Evolutionary conservation across 2,888 invertebrate genomes (phyloP), one percentile per base, ranked within the genome.

Genomic region (Xanthorhoe designata): DNA sequence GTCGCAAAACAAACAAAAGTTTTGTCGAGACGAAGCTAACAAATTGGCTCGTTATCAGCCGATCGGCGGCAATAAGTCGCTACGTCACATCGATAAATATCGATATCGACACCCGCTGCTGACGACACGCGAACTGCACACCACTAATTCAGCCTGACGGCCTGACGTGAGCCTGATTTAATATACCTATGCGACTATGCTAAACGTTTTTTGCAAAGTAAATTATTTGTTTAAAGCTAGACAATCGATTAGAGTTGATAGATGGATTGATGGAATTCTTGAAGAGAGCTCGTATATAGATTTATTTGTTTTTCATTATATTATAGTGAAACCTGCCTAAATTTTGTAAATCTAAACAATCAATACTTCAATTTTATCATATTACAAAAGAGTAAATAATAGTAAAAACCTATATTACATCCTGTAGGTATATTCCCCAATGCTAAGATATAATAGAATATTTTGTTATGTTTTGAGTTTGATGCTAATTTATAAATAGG

Each of bases 41-140:
- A 90, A 90, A 90, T 90, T 90, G 87, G 84, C 84, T 87, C 83
- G 87, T 89, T 91, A 91, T 90, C 90, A 83, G 75, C 72, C 79
- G 82, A 90, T 90, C 90, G 80, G 76, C 75, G 82, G 85, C 86
- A 83, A 88, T 91, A 91, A 90, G 86, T 89, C 84, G 85, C 79
- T 71, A 82, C 80, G 83, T 83, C 84, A 85, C 80, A 78, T 84
- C 86, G 86, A 87, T 88, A 89, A 89, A 87, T 87, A 88, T 87
- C 85, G 85, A 86, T 85, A 86, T 86, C 85, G 87, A 87, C 84
- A 84, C 75, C 75, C 69, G 81, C 75, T 78, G 80, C 83, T 79
- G 84, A 80, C 78, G 81, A 78, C 83, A 83, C 84, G 85, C 81
- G 78, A 81, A 73, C 76, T 72, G 83, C 77, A 77, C 85, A 84